Evolutionary conservation across 2,888 invertebrate genomes (phyloP), one percentile per base, ranked within the genome.

Genomic region (Hyposoter dolosus): DNA sequence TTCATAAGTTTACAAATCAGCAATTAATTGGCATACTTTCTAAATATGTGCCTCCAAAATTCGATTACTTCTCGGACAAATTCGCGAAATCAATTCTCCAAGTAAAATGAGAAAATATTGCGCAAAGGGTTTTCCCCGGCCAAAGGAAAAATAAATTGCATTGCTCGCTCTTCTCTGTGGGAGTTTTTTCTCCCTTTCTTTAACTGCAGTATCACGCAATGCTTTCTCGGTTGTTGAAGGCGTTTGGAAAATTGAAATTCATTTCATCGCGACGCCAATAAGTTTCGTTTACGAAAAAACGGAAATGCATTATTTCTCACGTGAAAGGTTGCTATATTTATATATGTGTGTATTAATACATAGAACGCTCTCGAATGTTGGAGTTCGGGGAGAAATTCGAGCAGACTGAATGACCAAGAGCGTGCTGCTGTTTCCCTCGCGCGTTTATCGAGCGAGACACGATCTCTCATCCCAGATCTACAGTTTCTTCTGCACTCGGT

Each of bases 391-490:
- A 78, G 65, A 74, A 83, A 81, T 74, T 86, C 74, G 63, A 63
- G 32, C 43, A 60, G 47, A 28, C 35, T 72, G 63, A 83, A 78
- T 74, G 66, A 66, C 66, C 47, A 53, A 47, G 60, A 60, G 77
- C 32, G 50, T 43, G 50, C 76, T 43, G 50, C 76, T 63, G 66
- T 17, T 74, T 32, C 19, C 72, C 56, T 72, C 76, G 83, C 76
- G 83, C 50, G 74, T 77, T 82, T 81, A 82, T 83, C 81, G 83
- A 66, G 75, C 81, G 78, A 80, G 74, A 72, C 32, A 50, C 47
- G 60, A 56, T 68, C 23, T 68, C 76, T 80, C 63, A 60, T 75
- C 47, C 71, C 71, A 40, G 47, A 76, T 63, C 60, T 63, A n/a
- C 45, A 12, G 35, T 78, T 45, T 69, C 69, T 74, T 79, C 23